Base-by-base conservation (phyloP, 2,113 vertebrate species). In the Picathartes gymnocephalus region DNA sequence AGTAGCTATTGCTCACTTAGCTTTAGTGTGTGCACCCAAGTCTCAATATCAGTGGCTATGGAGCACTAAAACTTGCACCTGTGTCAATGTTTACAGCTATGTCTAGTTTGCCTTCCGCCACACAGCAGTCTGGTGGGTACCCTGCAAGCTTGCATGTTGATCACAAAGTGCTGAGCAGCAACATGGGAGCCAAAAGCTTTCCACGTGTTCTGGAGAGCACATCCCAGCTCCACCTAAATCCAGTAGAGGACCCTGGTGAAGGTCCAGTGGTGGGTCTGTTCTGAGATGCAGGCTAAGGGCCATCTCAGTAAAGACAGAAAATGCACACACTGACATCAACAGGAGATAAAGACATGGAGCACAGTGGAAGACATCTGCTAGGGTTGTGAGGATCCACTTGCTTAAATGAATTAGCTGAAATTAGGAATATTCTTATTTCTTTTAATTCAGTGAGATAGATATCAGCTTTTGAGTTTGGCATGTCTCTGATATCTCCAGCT, bases 221-320 rank as follows among this genome's bases (percentile, higher is more conserved):
- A 30, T 42, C 53, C 31, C 40, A 69, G 35, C 8, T 76, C 25
- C 66, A 42, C 10, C 7, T 51, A 51, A 84, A 64, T 28, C 60
- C n/a, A 47, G 5, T 0, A 70, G 30, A 87, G 35, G 15, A 69
- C 5, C 9, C 37, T 19, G 54, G 25, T 2, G 14, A 69, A 53
- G 27, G 17, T 24, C 19, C 2, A 1, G 16, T 30, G 30, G 13
- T 13, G n/a, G 3, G 24, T 33, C 53, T 4, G 3, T 3, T 4
- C n/a, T 66, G 35, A 61, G 25, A 30, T 68, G 53, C 19, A 37
- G 33, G 30, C 6, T 40, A 6, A 82, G 25, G 11, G 15, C 7
- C 7, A 28, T 17, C 25, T 50, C 50, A 66, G 2, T 15, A 44
- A 73, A 47, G 21, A 30, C 20, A 50, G 18, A 8, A 82, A 77